Evolutionary conservation across 2,888 invertebrate genomes (phyloP), one percentile per base, ranked within the genome.

Genomic region (Agonopterix arenella): DNA sequence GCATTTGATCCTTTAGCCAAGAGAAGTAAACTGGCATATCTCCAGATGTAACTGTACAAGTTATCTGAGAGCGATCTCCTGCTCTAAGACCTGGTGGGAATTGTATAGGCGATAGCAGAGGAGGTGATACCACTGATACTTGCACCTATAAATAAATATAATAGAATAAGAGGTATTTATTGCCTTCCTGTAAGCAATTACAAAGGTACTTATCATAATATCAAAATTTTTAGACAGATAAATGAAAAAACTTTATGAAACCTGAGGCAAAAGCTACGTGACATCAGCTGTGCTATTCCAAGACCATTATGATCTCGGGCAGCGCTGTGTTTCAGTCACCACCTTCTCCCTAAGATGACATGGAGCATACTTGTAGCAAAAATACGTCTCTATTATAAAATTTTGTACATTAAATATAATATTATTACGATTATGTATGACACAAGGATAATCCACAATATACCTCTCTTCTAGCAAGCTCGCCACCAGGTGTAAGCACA

Each of bases 41-140:
- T 13, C 93, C 93, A 42, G 92, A 92, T 43, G 93, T 95, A 47
- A 96, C 94, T 47, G 95, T 95, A 73, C 97, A 97, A 1, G 96
- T 94, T 43, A 96, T 90, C 72, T 96, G 94, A 47, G 95, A 93
- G 61, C 96, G 90, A 77, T 96, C 94, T 50, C 95, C 94, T 10
- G 90, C 93, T 77, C 94, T 93, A 38, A 96, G 86, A 62, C 94
- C 95, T 48, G 93, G 92, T 0, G 96, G 96, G 72, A 97, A 97
- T 48, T 91, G 91, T 70, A 97, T 95, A 4, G 96, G 94, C 60
- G 96, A 96, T 65, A 96, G 92, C 51, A 96, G 93, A n/a, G 96
- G 96, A 8, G 96, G 96, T 0, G 89, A 89, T 73, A 89, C 73
- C 58, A 90, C 84, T 18, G 81, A 76, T 53, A 89, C 66, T 75